Evolutionary conservation across 2,113 vertebrate species (phyloP), one percentile per base, ranked within the genome.

Genomic region (Odontesthes bonariensis): DNA sequence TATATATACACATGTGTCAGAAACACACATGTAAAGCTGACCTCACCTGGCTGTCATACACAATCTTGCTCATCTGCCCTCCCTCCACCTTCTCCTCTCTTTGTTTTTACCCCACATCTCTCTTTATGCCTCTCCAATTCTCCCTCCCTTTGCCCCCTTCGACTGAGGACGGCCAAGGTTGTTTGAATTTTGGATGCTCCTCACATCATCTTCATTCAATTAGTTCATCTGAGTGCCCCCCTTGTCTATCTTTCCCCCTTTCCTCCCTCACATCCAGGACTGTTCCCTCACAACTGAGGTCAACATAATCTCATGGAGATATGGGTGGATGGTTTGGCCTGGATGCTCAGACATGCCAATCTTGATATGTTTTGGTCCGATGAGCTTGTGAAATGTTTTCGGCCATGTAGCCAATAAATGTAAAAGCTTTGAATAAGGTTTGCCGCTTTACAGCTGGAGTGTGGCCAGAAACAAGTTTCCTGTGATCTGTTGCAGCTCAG

Each of bases 161-260:
- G 12, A 52, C 40, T 88, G 87, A 89, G 85, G 89, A 65, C 88
- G 63, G 31, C 35, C 77, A 86, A 90, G 88, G 88, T 91, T 88
- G 79, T 90, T 77, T 54, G 33, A 38, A 56, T 81, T 88, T 86
- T 77, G 60, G 53, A 83, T 86, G 82, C 82, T 5, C 59, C 65
- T 60, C 84, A 86, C 89, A 88, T 87, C 77, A 86, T 82, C 75
- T 77, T 90, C 77, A 88, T 86, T 91, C 72, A 90, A 85, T 90
- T 90, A 86, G 67, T 83, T 82, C 66, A 60, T 86, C 79, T 82
- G 77, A 66, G 76, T 73, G 40, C 5, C 46, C 65, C 71, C 77
- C 57, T 59, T 4, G 12, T 75, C 60, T 79, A 52, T 77, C 67
- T 65, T 11, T 49, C 69, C 49, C 52, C 20, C 52, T 79, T 70